Evolutionary conservation across 2,113 vertebrate species (phyloP), one percentile per base, ranked within the genome.

Genomic region (Urocitellus parryii): DNA sequence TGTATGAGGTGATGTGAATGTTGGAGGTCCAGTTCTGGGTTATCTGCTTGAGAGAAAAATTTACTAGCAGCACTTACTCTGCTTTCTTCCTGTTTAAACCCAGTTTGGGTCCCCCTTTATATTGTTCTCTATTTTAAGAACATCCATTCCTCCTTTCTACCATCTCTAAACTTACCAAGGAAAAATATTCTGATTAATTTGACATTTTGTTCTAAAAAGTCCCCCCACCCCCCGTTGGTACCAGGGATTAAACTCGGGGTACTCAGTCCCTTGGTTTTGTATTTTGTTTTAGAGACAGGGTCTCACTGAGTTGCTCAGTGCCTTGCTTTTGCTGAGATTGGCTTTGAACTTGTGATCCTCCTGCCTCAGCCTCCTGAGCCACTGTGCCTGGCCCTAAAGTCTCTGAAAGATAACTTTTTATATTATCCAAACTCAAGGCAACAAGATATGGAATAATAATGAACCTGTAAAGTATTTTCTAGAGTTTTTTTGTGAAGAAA

Each of bases 321-420:
- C 45, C 48, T 13, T 51, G 48, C 48, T 51, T 51, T 51, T 51
- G 48, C 11, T 51, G 48, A 51, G 48, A 51, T 13, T 51, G 48
- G 11, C 48, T 51, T 51, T 51, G 48, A 51, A 51, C 48, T 51
- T 51, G 48, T 11, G 48, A 51, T 51, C 48, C 11, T 51, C 48
- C 48, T 51, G 48, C 12, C 11, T 13, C 48, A 51, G 48, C 48
- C 48, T 51, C 48, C 48, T 51, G 48, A 51, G 48, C 48, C 48
- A 51, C 48, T 51, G 48, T 51, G 12, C 12, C 48, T 51, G 48
- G 48, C 48, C 48, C 48, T 51, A 34, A 67, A 68, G 39, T 73
- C n/a, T 95, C 74, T 67, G 56, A 53, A 91, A 90, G 70, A 45
- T 90, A 34, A 91, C 32, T 81, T 92, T 45, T 61, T 81, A 78